A percentile compares a stretch with the other conserved stretches of the same genome.
Conservation (phyloP, 2,113 vertebrate genomes). For the Austrofundulus limnaeus region DNA sequence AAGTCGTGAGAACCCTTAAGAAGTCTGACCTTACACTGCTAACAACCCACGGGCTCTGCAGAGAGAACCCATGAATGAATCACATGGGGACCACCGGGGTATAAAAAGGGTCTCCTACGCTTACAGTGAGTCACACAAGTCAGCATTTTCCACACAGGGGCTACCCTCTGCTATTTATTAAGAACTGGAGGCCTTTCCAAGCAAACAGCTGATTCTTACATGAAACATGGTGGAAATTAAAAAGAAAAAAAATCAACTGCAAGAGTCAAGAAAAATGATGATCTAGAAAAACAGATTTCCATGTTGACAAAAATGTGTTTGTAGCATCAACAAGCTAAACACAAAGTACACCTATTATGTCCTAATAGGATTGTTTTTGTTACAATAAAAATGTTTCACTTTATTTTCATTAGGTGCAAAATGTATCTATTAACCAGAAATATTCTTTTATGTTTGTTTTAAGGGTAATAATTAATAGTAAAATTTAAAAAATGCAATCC, state of each 20-base stretch:
- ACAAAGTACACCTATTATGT: no score
- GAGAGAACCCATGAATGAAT: constrained; percentile 17
- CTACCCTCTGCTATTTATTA: constrained; percentile 39
- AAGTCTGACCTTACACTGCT: constrained; percentile 35
- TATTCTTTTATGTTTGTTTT: no score
- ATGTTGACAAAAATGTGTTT: background rate
- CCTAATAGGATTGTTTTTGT: no score
- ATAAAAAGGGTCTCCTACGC: constrained; percentile 35
- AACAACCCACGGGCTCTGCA: constrained; percentile 35
- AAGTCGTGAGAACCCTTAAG: constrained; percentile 70
- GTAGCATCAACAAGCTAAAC: no score
- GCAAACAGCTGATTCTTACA: constrained; percentile 25
- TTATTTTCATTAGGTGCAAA: no score
- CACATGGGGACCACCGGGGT: constrained; percentile 21
- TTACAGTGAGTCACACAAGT: constrained; percentile 50
- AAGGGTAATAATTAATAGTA: no score
- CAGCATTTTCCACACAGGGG: constrained; percentile 69
- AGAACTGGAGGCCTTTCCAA: constrained; percentile 32
- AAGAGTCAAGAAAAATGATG: background rate
- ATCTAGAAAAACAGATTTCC: background rate
- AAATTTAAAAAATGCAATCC: no score
- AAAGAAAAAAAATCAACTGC: background rate
- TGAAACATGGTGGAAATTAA: constrained; percentile 9
- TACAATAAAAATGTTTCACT: no score
- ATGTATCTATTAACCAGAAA: no score